Evolutionary conservation across 2,797 vertebrate species (phyloP).

Genomic region (Lepus townsendii): DNA sequence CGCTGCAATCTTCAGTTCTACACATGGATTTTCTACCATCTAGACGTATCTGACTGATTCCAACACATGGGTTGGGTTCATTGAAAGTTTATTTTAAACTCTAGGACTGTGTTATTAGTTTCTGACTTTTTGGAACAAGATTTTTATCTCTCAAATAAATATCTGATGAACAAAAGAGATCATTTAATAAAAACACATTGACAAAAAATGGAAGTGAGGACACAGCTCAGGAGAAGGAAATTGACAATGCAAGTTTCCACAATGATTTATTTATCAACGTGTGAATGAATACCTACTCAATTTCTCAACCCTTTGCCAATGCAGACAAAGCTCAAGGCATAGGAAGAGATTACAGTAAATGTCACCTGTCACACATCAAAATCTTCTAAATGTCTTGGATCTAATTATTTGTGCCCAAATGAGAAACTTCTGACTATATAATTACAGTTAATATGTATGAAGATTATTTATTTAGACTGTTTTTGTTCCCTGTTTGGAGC

Average conservation of each 20-base stretch:
- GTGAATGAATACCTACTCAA: neutral
- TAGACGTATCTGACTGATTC: neutral
- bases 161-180: neutral
- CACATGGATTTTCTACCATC: neutral
- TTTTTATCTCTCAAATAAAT: neutral
- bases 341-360: constrained; percentile 15
- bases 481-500: neutral
- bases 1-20: neutral
- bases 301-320: neutral
- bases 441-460: neutral
- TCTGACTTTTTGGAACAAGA: neutral
- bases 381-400: constrained; percentile 19
- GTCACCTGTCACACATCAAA: neutral
- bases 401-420: constrained; percentile 50
- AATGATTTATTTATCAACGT: neutral
- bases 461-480: neutral
- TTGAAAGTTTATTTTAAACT: neutral
- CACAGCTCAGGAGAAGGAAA: neutral
- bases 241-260: neutral
- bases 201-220: neutral
- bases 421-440: neutral
- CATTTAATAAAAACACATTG: neutral
- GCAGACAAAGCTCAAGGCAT: neutral
- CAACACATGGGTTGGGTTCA: neutral
- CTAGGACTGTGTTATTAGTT: neutral